A percentile compares a stretch with the other conserved stretches of the same genome.
These are phyloP conservation scores for Portevinia maculata DNA, from an alignment of 2,888 invertebrate species.

Conservation along the genomic window DNA sequence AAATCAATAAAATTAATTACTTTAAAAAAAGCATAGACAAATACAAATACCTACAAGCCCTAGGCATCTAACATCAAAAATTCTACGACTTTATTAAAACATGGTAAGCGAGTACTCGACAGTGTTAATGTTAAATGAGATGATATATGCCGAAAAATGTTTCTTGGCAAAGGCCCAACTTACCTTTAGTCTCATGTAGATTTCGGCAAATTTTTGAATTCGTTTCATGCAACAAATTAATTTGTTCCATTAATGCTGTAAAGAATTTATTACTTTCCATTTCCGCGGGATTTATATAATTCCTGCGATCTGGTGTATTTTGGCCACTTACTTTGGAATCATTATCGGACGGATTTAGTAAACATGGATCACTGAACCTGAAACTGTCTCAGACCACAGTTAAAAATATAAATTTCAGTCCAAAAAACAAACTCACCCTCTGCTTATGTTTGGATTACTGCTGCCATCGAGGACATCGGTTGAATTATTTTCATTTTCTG, in stretches of 20 bases:
- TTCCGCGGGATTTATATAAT: constrained; percentile 77
- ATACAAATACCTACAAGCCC: constrained; percentile 3
- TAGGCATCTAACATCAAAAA: neutral
- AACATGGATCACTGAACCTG: constrained; percentile 82
- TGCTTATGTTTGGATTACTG: constrained; percentile 81
- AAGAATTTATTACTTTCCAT: constrained; percentile 81
- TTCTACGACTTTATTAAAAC: too few species aligned
- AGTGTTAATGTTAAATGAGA: constrained; percentile 50
- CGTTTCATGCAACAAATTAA: constrained; percentile 87
- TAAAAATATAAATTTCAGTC: constrained; percentile 29
- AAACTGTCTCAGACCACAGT: constrained; percentile 77
- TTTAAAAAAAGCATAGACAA: too few species aligned
- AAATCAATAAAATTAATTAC: too few species aligned
- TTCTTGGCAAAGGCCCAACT: constrained; percentile 66
- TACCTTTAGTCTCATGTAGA: constrained; percentile 89
- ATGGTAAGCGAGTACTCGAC: constrained; percentile 39
- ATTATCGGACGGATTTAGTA: constrained; percentile 82
- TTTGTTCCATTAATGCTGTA: constrained; percentile 87
- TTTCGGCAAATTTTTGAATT: constrained; percentile 90
- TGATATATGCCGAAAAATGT: neutral
- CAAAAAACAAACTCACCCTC: constrained; percentile 77
- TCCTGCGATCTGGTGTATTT: constrained; percentile 80
- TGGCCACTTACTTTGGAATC: constrained; percentile 82
- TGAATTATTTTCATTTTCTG: constrained; percentile 80
- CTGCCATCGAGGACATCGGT: constrained; percentile 81